These are phyloP conservation scores for Dendroctonus ponderosae DNA, from an alignment of 1,140 invertebrate species.

Conservation along the genomic window DNA sequence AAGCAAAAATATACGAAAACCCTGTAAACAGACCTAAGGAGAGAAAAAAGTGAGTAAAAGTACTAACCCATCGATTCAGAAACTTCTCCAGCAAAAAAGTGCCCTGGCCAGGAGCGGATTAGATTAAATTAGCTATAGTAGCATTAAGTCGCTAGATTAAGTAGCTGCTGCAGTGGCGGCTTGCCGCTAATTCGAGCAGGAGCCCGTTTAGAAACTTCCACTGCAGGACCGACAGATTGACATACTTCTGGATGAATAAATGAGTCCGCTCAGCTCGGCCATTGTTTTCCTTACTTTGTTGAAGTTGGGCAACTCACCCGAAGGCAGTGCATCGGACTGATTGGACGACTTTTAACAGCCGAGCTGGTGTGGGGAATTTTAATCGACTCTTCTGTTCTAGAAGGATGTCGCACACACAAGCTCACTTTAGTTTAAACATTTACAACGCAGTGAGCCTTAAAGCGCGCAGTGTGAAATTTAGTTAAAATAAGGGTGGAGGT, in stretches of 20 bases:
- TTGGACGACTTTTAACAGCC: slow-evolving; percentile 12
- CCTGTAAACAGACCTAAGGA: neutral
- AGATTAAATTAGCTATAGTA: slow-evolving; percentile 44
- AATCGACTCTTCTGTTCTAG: too few species aligned
- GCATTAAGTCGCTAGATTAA: slow-evolving; percentile 35
- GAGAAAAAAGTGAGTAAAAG: slow-evolving; percentile 39
- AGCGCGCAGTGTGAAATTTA: neutral
- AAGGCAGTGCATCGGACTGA: neutral
- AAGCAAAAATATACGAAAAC: neutral
- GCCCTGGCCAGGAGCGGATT: slow-evolving; percentile 35
- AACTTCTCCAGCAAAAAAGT: slow-evolving; percentile 17
- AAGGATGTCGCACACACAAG: too few species aligned
- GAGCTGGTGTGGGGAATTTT: slow-evolving; percentile 21
- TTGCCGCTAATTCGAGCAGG: slow-evolving; percentile 9
- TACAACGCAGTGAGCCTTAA: neutral
- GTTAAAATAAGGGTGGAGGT: neutral
- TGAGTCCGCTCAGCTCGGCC: slow-evolving; percentile 23
- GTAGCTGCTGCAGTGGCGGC: slow-evolving; percentile 46
- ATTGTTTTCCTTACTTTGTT: slow-evolving; percentile 10
- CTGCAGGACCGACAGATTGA: slow-evolving; percentile 51
- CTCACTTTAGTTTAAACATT: too few species aligned
- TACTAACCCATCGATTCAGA: slow-evolving; percentile 46
- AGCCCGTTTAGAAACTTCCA: slow-evolving; percentile 33
- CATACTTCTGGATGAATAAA: slow-evolving; percentile 29
- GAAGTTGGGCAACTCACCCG: neutral